phyloP scores from a whole-genome alignment of 92 coral and sea anemone species.

The Epizoanthus scotinus region DNA sequence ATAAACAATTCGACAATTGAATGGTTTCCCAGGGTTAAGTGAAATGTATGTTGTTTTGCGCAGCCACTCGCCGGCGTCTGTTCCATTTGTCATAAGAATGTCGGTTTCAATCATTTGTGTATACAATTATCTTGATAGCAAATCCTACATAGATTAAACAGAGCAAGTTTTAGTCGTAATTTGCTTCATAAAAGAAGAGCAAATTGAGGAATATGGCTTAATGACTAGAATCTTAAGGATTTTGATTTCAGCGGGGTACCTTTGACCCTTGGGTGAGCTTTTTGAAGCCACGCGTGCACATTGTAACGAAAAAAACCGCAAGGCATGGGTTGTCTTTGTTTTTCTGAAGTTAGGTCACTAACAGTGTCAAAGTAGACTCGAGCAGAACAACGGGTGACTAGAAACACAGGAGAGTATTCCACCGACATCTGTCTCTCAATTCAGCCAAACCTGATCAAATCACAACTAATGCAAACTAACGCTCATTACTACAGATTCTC shows the following conservation, averaged over 20 bases:
- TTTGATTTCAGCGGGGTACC: slow-evolving; percentile 31
- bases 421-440: slow-evolving; percentile 13
- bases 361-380: not conserved
- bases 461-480: not conserved
- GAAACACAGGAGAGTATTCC: not conserved
- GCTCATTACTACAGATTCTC: not conserved
- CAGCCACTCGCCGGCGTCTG: slow-evolving; percentile 22
- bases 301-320: slow-evolving; percentile 24
- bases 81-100: slow-evolving; percentile 8
- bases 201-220: slow-evolving; percentile 11
- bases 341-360: not conserved
- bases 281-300: slow-evolving; percentile 7
- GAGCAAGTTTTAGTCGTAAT: slow-evolving; percentile 6
- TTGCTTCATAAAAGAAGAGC: slow-evolving; percentile 1
- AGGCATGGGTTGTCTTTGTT: not conserved
- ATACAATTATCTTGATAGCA: slow-evolving; percentile 4
- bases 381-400: not conserved
- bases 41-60: slow-evolving; percentile 16
- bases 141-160: slow-evolving; percentile 6
- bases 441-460: not conserved
- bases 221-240: slow-evolving; percentile 29
- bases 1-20: slow-evolving; percentile 31
- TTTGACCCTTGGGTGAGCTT: slow-evolving; percentile 11
- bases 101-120: slow-evolving; percentile 4
- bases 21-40: slow-evolving; percentile 35